Evolutionary conservation across 2,888 invertebrate genomes (phyloP), one percentile per base, ranked within the genome.

Genomic region (Abrostola triplasia): DNA sequence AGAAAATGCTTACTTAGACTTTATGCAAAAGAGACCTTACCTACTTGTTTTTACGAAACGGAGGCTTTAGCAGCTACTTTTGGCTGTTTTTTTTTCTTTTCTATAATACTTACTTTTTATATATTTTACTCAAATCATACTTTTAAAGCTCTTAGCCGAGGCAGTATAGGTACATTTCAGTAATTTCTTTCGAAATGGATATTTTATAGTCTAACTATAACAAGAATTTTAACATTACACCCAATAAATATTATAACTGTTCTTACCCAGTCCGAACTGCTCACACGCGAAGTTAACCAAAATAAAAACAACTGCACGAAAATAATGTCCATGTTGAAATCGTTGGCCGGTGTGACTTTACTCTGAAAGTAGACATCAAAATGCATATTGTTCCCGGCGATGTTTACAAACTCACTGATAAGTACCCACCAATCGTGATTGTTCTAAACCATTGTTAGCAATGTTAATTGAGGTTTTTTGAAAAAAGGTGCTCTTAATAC

Each of bases 351-450:
- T 64, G 57, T 62, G 48, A 41, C 48, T 63, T 50, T 49, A 64
- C 70, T 73, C 63, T 62, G 72, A 75, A 60, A 64, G 73, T 79
- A 70, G 68, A 74, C 64, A 68, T 68, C 64, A 67, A 81, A 73
- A 64, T 74, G 70, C 57, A 63, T 64, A 71, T 81, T 73, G 79
- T 79, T 79, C 51, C 58, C 56, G 62, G 52, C 51, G 74, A 78
- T 84, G 84, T 88, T 88, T 88, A 84, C 80, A 74, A 84, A 82
- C 71, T 75, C 54, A 59, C 64, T 83, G 84, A 83, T 84, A 85
- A 84, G 79, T 73, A 50, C 36, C 59, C 51, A 58, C 77, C 73
- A 79, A 81, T 77, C 67, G 53, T 64, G 63, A 81, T 82, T 75
- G 80, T 80, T 80, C 74, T 12, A 59, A 60, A 40, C 80, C 67